Base-by-base conservation (phyloP, 2,113 vertebrate genomes). In the Epinephelus cyanopodus region DNA sequence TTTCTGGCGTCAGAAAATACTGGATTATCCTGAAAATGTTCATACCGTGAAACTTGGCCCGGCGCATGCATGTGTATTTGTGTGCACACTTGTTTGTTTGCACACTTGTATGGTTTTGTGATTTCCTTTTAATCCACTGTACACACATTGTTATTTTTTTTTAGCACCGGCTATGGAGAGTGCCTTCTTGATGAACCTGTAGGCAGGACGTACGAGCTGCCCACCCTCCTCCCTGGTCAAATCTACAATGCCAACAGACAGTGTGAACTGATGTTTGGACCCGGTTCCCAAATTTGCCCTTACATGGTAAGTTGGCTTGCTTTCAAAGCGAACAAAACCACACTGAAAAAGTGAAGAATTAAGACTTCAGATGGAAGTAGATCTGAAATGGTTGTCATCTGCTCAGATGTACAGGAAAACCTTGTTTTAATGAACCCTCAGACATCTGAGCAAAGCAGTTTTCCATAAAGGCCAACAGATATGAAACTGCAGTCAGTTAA, bases 191-290 rank as follows among this genome's bases (percentile, higher is more conserved):
- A 99, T 79, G 98, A 97, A 89, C 98, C 98, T 1, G 95, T 85
- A 60, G 96, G 94, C 75, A 95, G 95, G 89, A 93, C 93, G 8
- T 98, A 97, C 5, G 95, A 97, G 65, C 95, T 98, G 69, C 96
- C 97, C 39, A 94, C 90, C 73, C 96, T 98, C 76, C 95, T 98
- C 5, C 98, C 98, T 42, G 98, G 98, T 58, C 95, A 96, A 61
- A 77, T 97, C 64, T 99, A 98, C 87, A 97, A 97, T 65, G 97
- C 95, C 83, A 98, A 98, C 94, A 97, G 96, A 29, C 98, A 99
- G 62, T 99, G 98, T 88, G 98, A 99, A 77, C 96, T 99, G 71
- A 98, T 97, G 80, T 99, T 99, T 90, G 98, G 98, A 78, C 89
- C 95, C 12, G 98, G 98, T 15, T 99, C 98, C 14, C 97, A 98